Conservation (phyloP, 2,888 invertebrate species). For the Hemicrepidius hirtus region DNA sequence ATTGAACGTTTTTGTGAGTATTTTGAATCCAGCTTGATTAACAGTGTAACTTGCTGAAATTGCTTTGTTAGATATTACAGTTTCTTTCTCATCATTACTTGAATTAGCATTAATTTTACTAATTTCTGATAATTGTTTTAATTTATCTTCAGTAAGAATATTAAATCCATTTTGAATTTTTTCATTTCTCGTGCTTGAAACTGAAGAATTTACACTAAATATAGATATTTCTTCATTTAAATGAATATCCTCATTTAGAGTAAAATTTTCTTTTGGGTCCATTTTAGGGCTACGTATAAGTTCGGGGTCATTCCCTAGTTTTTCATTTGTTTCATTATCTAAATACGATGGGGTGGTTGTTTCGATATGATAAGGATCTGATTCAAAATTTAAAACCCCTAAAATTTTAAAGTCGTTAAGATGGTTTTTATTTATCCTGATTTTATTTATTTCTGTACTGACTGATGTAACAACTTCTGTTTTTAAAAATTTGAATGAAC, state of each 20-base stretch:
- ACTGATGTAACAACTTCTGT: constrained; percentile 61
- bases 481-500: constrained; percentile 51
- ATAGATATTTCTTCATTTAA: constrained; percentile 52
- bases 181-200: constrained; percentile 53
- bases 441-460: constrained; percentile 55
- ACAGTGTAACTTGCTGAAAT: constrained; percentile 77
- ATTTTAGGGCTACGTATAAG: constrained; percentile 37
- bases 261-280: constrained; percentile 44
- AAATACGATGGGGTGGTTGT: constrained; percentile 8
- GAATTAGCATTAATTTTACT: constrained; percentile 76
- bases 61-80: constrained; percentile 77
- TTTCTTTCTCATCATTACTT: constrained; percentile 73
- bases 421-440: constrained; percentile 55
- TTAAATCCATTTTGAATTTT: constrained; percentile 43
- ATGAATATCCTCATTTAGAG: neutral
- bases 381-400: constrained; percentile 65
- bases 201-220: constrained; percentile 59
- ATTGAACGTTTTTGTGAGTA: constrained; percentile 79
- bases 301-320: constrained; percentile 25
- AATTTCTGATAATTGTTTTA: constrained; percentile 75
- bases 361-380: constrained; percentile 55
- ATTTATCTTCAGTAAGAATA: constrained; percentile 64
- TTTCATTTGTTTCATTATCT: constrained; percentile 16
- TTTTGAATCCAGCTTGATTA: constrained; percentile 80
- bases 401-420: constrained; percentile 64